These are phyloP conservation scores for Aegotheles bennettii DNA, from an alignment of 2,113 vertebrate species.

Conservation along the genomic window DNA sequence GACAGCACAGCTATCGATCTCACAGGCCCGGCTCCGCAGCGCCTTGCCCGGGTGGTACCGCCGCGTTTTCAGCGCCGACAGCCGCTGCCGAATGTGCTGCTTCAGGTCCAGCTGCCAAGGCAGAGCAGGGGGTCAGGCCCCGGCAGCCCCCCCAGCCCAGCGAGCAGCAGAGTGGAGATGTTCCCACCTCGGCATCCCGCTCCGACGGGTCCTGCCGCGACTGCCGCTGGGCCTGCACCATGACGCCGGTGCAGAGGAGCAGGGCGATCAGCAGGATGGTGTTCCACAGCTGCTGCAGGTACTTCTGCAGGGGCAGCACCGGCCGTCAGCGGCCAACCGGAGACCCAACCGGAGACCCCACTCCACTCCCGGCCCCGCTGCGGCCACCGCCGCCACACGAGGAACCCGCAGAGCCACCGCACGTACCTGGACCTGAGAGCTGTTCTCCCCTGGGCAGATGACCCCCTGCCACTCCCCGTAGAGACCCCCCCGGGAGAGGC, in stretches of 20 bases:
- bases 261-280: conserved; percentile 89
- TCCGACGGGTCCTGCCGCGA: conserved; percentile 71
- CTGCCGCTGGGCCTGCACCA: conserved; percentile 90
- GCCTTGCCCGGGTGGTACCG: conserved; percentile 77
- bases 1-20: conserved; percentile 86
- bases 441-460: conserved; percentile 90
- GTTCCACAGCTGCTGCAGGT: conserved; percentile 95
- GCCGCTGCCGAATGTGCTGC: conserved; percentile 79
- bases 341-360: no score
- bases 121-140: neutral
- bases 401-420: rapidly evolving
- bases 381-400: rapidly evolving
- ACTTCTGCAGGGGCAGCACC: conserved; percentile 74
- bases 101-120: conserved; percentile 78
- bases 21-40: conserved; percentile 29
- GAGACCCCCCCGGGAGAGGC: conserved; percentile 86
- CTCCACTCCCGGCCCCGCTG: rapidly evolving
- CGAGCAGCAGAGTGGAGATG: rapidly evolving
- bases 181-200: conserved; percentile 76
- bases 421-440: conserved; percentile 89
- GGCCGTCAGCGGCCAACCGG: rapidly evolving
- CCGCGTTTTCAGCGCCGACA: conserved; percentile 81
- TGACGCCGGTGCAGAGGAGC: conserved; percentile 87
- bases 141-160: rapidly evolving
- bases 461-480: conserved; percentile 94